Evolutionary conservation across 2,797 vertebrate genomes (phyloP), one percentile per base, ranked within the genome.

Genomic region (Sebastes oblongus): DNA sequence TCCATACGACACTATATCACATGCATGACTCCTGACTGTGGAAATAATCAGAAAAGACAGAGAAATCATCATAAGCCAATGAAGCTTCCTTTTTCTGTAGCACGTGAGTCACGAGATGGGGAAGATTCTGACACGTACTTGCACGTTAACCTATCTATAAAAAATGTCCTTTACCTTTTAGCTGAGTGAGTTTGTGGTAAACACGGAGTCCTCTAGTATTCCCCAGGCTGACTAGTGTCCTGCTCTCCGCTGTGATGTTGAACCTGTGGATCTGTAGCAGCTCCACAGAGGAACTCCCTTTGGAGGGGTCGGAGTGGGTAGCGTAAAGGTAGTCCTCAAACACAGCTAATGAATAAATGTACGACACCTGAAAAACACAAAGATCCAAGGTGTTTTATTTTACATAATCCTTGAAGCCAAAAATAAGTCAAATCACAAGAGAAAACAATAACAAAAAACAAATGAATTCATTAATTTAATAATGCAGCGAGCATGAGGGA

Each of bases 241-340:
- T 94, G 52, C 94, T 91, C 83, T 98, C 97, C 0, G 95, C 97
- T 6, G 96, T 96, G 78, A 95, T 91, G 90, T 99, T 99, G 77
- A 98, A 99, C 87, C 98, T 95, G 86, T 98, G 97, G 93, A 99
- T 97, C 88, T 78, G 95, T 81, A 98, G 88, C 80, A 99, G 83
- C 84, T 95, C 96, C 79, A 95, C 93, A 58, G 95, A 54, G 64
- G 91, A 86, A 68, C 82, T 89, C 86, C 86, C 95, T 84, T 85
- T 92, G 75, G 92, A 93, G 42, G 92, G 95, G 85, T 97, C 97
- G 20, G 96, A 94, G 91, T 94, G 95, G 66, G 95, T 93, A 75
- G 97, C 96, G 85, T 98, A 99, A 62, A 99, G 94, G 93, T 96
- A 98, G 91, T 97, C 97, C 94, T 99, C 98, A 94, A 99, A 99